These are phyloP conservation scores for Peromyscus aztecus DNA, from an alignment of 2,797 vertebrate species.

Conservation along the genomic window DNA sequence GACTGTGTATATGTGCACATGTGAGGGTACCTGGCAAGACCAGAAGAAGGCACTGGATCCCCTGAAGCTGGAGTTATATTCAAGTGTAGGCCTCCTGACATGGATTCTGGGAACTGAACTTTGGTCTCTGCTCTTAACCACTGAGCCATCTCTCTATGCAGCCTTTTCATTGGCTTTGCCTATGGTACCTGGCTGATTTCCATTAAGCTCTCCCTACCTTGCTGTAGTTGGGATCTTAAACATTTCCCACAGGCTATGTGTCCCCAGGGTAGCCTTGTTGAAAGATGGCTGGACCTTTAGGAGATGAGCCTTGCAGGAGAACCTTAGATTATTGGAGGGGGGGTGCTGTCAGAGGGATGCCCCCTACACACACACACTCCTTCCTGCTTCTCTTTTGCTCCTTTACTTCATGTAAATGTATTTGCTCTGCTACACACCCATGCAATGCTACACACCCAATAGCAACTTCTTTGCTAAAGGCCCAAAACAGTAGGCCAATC, in stretches of 20 bases:
- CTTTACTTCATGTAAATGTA: not conserved
- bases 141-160: not conserved
- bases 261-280: too few species aligned
- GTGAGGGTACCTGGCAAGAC: not conserved
- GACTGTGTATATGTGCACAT: not conserved
- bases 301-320: not conserved
- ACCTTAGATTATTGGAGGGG: not conserved
- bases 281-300: not conserved
- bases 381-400: not conserved
- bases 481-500: not conserved
- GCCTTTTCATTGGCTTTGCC: not conserved
- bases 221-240: not conserved
- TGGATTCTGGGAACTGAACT: not conserved
- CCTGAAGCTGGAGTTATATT: not conserved
- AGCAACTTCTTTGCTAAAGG: not conserved
- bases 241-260: not conserved
- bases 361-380: too few species aligned
- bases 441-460: too few species aligned
- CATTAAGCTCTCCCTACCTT: not conserved
- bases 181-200: not conserved
- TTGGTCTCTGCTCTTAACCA: not conserved
- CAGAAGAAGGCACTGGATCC: not conserved
- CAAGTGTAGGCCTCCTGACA: not conserved
- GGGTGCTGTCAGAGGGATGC: not conserved
- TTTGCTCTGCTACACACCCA: not conserved